Evolutionary conservation across 2,888 invertebrate genomes (phyloP).

Genomic region (Drosophila melanocephala): DNA sequence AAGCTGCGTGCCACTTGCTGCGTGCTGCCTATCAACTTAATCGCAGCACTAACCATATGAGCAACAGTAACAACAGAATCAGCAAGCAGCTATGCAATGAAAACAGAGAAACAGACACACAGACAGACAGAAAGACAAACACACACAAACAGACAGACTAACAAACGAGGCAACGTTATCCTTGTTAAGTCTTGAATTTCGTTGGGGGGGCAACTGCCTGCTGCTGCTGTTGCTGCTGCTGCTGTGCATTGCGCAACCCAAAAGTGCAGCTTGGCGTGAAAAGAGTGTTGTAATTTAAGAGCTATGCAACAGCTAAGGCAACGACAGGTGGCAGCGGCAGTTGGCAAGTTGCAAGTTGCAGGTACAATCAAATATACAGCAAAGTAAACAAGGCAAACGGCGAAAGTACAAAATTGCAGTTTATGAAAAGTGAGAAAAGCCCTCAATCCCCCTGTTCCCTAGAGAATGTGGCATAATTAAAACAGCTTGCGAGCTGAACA

Average conservation of each 20-base stretch:
- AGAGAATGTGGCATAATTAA: slow-evolving; percentile 60
- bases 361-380: slow-evolving; percentile 26
- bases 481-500: slow-evolving; percentile 47
- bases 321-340: slow-evolving; percentile 8
- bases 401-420: slow-evolving; percentile 21
- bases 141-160: slow-evolving; percentile 28
- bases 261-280: slow-evolving; percentile 76
- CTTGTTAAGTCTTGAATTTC: slow-evolving; percentile 44
- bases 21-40: slow-evolving; percentile 74
- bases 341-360: slow-evolving; percentile 16
- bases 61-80: slow-evolving; percentile 26
- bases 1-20: slow-evolving; percentile 47
- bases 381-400: slow-evolving; percentile 36
- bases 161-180: slow-evolving; percentile 34
- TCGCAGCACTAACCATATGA: slow-evolving; percentile 43
- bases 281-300: slow-evolving; percentile 74
- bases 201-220: slow-evolving; percentile 10
- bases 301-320: slow-evolving; percentile 30
- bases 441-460: too few species aligned
- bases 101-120: slow-evolving; percentile 25
- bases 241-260: slow-evolving; percentile 52
- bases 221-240: slow-evolving; percentile 6
- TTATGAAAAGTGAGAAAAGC: background rate
- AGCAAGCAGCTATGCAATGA: slow-evolving; percentile 45
- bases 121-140: slow-evolving; percentile 20